These are phyloP conservation scores for Cavia porcellus DNA, from an alignment of 2,113 vertebrate genomes.

Conservation along the genomic window DNA sequence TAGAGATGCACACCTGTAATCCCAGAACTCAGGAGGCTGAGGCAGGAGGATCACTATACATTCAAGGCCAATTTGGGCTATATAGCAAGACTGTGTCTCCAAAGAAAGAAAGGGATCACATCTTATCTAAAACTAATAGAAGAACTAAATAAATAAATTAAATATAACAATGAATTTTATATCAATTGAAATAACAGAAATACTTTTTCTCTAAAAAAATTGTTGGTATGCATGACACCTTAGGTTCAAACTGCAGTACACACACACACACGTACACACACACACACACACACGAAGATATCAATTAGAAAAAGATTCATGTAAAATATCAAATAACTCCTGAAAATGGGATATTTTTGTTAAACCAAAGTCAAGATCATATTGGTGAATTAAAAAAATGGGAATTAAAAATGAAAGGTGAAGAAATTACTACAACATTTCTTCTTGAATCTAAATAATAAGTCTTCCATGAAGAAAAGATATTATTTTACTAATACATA, in stretches of 20 bases:
- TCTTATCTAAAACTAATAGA: neutral
- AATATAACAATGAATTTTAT: neutral
- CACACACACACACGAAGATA: neutral
- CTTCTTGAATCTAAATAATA: neutral
- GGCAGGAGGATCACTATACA: neutral
- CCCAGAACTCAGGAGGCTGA: neutral
- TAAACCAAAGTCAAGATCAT: neutral
- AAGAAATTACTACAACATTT: neutral
- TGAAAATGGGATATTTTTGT: neutral
- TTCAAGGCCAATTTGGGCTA: neutral
- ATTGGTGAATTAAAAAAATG: neutral
- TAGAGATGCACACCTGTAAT: neutral
- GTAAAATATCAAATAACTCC: neutral
- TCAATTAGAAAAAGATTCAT: neutral
- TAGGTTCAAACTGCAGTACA: neutral
- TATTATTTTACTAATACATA: neutral
- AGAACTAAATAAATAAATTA: neutral
- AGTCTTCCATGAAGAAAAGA: neutral
- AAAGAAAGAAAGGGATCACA: too few species aligned
- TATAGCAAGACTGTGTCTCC: neutral
- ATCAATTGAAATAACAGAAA: neutral
- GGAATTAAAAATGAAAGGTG: neutral
- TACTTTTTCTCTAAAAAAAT: neutral
- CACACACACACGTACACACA: too few species aligned
- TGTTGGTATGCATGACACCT: neutral